phyloP scores from a whole-genome alignment of 2,797 vertebrate species.

The Xyrichtys novacula region DNA sequence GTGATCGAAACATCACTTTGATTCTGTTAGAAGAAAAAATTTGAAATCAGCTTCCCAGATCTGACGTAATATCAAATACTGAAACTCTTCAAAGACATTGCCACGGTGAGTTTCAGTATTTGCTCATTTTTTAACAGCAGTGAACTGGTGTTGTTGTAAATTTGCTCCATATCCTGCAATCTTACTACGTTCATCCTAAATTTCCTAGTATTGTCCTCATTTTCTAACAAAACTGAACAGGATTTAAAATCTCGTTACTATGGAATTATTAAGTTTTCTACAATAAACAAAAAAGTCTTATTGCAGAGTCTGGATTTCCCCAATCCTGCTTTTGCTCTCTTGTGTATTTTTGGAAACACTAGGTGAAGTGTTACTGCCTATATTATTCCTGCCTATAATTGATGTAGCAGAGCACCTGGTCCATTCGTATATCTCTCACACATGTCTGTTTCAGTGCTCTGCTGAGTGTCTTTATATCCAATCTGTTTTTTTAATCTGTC shows the following conservation, averaged over 20 bases:
- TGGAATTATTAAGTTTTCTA: neutral
- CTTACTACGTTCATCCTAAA: too few species aligned
- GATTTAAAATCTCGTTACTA: neutral
- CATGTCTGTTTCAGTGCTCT: slow-evolving; percentile 35
- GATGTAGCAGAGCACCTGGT: slow-evolving; percentile 30
- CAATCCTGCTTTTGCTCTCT: neutral
- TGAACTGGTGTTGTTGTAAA: too few species aligned
- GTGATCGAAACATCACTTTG: too few species aligned
- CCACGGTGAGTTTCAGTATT: too few species aligned
- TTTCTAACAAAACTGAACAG: too few species aligned
- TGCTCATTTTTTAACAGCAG: neutral
- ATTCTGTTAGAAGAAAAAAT: too few species aligned
- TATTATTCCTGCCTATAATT: neutral
- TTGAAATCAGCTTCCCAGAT: too few species aligned
- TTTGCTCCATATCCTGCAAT: too few species aligned
- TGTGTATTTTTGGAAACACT: slow-evolving; percentile 18
- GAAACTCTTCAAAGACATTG: too few species aligned
- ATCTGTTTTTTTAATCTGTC: slow-evolving; percentile 47
- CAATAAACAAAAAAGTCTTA: too few species aligned
- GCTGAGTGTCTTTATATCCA: slow-evolving; percentile 38
- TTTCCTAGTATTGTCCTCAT: too few species aligned
- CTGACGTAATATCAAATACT: too few species aligned
- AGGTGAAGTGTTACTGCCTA: neutral
- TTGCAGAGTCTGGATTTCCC: neutral
- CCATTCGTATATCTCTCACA: slow-evolving; percentile 30